Conservation (phyloP, 1,140 invertebrate species). For the Polypedilum pembai region DNA sequence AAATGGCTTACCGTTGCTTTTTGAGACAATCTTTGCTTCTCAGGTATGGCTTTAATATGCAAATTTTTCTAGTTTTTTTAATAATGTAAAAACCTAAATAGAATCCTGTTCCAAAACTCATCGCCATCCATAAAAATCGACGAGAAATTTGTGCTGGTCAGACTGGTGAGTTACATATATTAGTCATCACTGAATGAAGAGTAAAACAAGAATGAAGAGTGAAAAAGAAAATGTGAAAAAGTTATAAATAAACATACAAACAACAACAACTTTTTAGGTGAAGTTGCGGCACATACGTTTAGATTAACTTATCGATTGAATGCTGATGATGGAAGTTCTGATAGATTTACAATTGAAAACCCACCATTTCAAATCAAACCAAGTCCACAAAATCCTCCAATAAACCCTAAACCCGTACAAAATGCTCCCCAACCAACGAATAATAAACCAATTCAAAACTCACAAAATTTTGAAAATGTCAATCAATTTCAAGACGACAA, state of each 20-base stretch:
- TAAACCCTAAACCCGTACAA: not conserved
- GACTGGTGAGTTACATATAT: not conserved
- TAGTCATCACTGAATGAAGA: not conserved
- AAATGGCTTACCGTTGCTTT: not conserved
- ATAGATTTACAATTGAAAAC: not conserved
- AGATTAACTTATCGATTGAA: not conserved
- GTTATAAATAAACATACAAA: too few relatives aligned
- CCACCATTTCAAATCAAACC: not conserved
- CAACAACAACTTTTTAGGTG: not conserved
- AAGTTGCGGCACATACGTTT: not conserved
- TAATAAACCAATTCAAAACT: not conserved
- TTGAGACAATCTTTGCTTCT: not conserved
- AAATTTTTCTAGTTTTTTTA: not conserved
- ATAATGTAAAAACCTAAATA: not conserved
- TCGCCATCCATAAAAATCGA: not conserved
- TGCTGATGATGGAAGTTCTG: not conserved
- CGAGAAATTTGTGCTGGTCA: not conserved
- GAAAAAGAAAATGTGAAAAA: not conserved
- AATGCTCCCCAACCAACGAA: not conserved
- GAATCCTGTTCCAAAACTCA: not conserved
- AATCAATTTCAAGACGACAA: constrained; percentile 22
- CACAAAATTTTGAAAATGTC: not conserved
- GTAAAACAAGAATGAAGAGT: not conserved
- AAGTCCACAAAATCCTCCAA: not conserved
- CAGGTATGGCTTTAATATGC: not conserved